These are phyloP conservation scores for Pomacea canaliculata DNA, from an alignment of 2,888 invertebrate species.

Conservation along the genomic window DNA sequence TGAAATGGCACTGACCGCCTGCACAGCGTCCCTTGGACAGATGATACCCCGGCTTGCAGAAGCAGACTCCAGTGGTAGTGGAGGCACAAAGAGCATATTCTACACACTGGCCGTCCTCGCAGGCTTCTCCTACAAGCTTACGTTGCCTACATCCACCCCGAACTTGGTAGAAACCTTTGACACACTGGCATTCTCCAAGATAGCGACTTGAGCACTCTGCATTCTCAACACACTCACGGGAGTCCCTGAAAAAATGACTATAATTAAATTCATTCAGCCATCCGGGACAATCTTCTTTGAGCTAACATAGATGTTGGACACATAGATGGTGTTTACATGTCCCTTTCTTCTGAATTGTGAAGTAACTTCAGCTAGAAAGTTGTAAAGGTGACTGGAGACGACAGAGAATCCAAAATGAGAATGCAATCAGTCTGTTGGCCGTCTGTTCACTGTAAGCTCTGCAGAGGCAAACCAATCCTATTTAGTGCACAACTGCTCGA, in stretches of 20 bases:
- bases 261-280: too few relatives aligned
- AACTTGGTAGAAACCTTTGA: conserved; percentile 26
- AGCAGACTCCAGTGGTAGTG: conserved; percentile 22
- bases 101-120: conserved; percentile 30
- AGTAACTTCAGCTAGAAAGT: too few relatives aligned
- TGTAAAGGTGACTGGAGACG: neutral
- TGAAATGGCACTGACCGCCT: conserved; percentile 1
- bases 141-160: conserved; percentile 19
- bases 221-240: conserved; percentile 19
- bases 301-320: too few relatives aligned
- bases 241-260: conserved; percentile 8
- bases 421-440: too few relatives aligned
- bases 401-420: neutral
- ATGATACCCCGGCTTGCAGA: conserved; percentile 22
- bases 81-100: conserved; percentile 28
- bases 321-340: too few relatives aligned
- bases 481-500: too few relatives aligned
- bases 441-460: too few relatives aligned
- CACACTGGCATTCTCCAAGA: conserved; percentile 24
- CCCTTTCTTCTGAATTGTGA: too few relatives aligned
- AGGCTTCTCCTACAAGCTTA: conserved; percentile 25
- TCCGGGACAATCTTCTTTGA: too few relatives aligned
- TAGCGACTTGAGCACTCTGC: conserved; percentile 19
- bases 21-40: conserved; percentile 19
- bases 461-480: too few relatives aligned